Conservation (phyloP, 2,888 invertebrate species). For the Sarcophaga subvicina region DNA sequence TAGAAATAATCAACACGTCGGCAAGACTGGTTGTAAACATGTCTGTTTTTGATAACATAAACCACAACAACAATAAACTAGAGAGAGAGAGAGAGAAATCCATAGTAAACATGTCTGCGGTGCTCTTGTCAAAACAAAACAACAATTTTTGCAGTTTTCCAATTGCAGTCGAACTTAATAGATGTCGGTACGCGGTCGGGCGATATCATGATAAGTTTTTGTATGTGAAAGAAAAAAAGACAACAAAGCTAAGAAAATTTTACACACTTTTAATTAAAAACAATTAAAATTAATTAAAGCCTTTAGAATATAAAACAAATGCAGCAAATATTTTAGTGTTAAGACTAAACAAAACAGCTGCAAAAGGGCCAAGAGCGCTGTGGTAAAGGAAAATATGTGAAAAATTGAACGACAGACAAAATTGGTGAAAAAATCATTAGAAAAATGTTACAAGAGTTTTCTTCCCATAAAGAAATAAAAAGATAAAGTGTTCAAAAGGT, state of each 20-base stretch:
- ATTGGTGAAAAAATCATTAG: conserved; percentile 66
- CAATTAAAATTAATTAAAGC: conserved; percentile 64
- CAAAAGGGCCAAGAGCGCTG: background rate
- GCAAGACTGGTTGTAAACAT: too few species aligned
- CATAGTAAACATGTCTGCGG: background rate
- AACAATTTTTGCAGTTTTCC: conserved; percentile 60
- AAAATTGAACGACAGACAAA: conserved; percentile 41
- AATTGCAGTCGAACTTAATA: conserved; percentile 48
- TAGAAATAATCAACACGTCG: too few species aligned
- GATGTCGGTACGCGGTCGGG: background rate
- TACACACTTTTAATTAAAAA: conserved; percentile 62
- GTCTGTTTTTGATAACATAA: background rate
- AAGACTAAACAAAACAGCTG: conserved; percentile 50
- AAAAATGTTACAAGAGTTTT: conserved; percentile 20
- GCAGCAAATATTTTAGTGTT: conserved; percentile 15
- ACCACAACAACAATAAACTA: background rate
- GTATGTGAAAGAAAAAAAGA: background rate
- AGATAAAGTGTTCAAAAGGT: background rate
- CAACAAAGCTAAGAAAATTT: conserved; percentile 31
- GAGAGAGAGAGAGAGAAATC: background rate
- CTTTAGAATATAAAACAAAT: conserved; percentile 8
- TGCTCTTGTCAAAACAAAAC: conserved; percentile 55
- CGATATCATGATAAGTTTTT: background rate
- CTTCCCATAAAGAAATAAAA: background rate
- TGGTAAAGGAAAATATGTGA: conserved; percentile 3